Percentiles rank a stretch among this genome's conserved stretches.
These are phyloP conservation scores for Palythoa grandis DNA, from an alignment of 92 coral and sea anemone genomes.

Conservation along the genomic window DNA sequence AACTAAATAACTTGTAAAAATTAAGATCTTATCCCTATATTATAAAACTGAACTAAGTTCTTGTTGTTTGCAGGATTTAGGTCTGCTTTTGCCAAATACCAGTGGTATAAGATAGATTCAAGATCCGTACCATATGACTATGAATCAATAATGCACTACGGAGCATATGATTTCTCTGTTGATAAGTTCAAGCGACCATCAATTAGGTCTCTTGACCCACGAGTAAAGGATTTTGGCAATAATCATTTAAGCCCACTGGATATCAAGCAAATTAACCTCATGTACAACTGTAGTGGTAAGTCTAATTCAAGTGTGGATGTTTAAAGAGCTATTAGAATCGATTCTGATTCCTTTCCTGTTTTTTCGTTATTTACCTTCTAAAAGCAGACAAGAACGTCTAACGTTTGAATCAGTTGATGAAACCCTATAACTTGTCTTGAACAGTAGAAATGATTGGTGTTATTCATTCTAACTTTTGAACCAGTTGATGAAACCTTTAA, in stretches of 20 bases:
- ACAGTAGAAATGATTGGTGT: too few relatives aligned
- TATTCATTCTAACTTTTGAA: too few relatives aligned
- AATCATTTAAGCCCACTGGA: constrained; percentile 78
- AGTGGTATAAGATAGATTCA: constrained; percentile 58
- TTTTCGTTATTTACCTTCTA: too few relatives aligned
- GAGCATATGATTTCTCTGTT: constrained; percentile 63
- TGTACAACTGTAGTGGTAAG: constrained; percentile 89
- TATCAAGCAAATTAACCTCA: constrained; percentile 79
- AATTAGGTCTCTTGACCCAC: constrained; percentile 64
- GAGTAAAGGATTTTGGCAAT: constrained; percentile 76
- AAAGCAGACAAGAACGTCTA: too few relatives aligned
- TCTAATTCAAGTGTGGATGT: not conserved
- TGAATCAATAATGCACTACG: constrained; percentile 90
- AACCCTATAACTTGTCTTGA: too few relatives aligned
- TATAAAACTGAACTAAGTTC: not conserved
- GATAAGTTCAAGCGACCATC: constrained; percentile 52
- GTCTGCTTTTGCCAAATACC: constrained; percentile 68
- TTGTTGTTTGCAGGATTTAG: constrained; percentile 53
- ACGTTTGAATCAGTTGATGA: too few relatives aligned
- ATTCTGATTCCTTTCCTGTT: too few relatives aligned
- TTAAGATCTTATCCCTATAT: not conserved
- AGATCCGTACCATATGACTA: constrained; percentile 82
- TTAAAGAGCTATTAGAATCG: too few relatives aligned
- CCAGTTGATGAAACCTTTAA: too few relatives aligned
- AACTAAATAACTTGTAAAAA: not conserved